Conservation (phyloP, 1,140 invertebrate genomes). For the Magallana gigas region DNA sequence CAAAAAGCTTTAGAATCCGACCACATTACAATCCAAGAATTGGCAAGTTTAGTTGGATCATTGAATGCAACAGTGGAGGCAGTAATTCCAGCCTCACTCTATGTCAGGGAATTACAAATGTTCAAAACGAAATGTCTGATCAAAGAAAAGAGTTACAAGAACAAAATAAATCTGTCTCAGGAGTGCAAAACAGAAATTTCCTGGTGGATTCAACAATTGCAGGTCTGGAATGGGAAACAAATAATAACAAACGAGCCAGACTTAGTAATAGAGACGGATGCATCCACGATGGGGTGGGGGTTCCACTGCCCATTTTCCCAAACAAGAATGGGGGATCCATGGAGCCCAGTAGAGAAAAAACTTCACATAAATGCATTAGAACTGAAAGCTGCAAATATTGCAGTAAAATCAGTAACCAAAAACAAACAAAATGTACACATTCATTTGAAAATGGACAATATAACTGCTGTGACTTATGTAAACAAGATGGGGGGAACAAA, state of each 20-base stretch:
- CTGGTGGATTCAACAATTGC: slow-evolving; percentile 31
- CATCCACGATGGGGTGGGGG: slow-evolving; percentile 29
- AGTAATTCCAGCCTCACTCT: slow-evolving; percentile 18
- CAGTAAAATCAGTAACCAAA: not conserved
- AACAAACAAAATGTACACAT: not conserved
- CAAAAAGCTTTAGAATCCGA: not conserved
- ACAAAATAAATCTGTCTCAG: not conserved
- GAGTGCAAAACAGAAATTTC: slow-evolving; percentile 43
- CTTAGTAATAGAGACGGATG: slow-evolving; percentile 43
- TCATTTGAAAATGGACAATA: slow-evolving; percentile 32
- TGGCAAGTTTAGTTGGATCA: slow-evolving; percentile 19
- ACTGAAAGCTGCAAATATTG: not conserved
- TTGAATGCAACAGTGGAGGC: slow-evolving; percentile 19
- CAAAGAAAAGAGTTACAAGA: not conserved
- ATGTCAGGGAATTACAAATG: slow-evolving; percentile 35
- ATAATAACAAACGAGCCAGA: not conserved
- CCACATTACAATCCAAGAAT: not conserved
- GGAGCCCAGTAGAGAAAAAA: not conserved
- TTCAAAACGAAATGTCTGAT: slow-evolving; percentile 34
- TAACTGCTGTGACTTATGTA: slow-evolving; percentile 15
- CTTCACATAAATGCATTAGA: slow-evolving; percentile 54
- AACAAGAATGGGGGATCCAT: slow-evolving; percentile 37
- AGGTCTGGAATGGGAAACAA: slow-evolving; percentile 41
- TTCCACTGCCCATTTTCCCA: not conserved
- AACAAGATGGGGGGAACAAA: slow-evolving; percentile 43